phyloP scores from a whole-genome alignment of 2,797 vertebrate species.

The Tiaroga cobitis region DNA sequence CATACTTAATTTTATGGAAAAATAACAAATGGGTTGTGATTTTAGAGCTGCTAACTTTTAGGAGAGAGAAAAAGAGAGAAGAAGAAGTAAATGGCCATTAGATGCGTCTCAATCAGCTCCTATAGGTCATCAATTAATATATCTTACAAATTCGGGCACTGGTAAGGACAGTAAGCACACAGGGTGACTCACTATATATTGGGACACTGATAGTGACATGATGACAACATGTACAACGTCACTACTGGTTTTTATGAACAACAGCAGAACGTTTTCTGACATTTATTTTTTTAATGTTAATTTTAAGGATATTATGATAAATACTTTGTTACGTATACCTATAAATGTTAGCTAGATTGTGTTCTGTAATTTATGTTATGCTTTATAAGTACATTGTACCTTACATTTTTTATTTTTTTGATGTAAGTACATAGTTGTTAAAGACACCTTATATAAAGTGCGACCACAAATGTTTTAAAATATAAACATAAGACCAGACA shows the following conservation, averaged over 20 bases:
- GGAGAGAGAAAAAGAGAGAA: neutral
- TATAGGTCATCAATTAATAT: neutral
- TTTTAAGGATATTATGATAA: too few species aligned
- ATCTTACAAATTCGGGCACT: neutral
- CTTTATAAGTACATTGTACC: neutral
- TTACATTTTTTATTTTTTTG: neutral
- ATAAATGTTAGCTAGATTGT: too few species aligned
- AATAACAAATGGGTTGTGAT: slow-evolving; percentile 80
- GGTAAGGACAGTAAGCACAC: neutral
- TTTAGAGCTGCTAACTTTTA: slow-evolving; percentile 50
- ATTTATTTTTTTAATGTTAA: neutral
- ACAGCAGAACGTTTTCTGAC: neutral
- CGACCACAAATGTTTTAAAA: neutral
- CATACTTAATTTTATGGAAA: slow-evolving; percentile 77
- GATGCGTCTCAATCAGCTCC: neutral
- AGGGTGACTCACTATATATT: neutral
- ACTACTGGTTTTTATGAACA: neutral
- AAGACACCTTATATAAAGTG: neutral
- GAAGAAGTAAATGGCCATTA: neutral
- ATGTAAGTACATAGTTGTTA: neutral
- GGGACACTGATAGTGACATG: too few species aligned
- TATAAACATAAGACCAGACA: slow-evolving; percentile 67
- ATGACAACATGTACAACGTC: neutral
- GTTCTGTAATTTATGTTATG: too few species aligned
- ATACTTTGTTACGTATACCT: too few species aligned